Conservation (phyloP, 2,888 invertebrate genomes). For the Carcina quercana region DNA sequence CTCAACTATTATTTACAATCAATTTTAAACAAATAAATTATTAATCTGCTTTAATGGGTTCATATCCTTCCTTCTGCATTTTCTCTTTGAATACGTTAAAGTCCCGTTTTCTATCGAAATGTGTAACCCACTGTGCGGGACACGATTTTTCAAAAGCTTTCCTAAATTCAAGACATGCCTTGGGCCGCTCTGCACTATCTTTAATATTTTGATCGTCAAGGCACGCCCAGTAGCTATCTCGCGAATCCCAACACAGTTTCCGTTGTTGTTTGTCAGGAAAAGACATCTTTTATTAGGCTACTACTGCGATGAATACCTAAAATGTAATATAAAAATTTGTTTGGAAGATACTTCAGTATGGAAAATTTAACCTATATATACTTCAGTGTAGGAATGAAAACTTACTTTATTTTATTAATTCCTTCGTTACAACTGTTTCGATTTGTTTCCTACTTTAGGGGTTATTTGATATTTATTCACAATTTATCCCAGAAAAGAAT, state of each 20-base stretch:
- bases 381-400: too few species aligned
- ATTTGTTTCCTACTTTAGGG: too few species aligned
- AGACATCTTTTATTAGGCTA: slow-evolving; percentile 76
- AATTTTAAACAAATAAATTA: slow-evolving; percentile 22
- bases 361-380: too few species aligned
- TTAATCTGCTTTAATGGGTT: slow-evolving; percentile 77
- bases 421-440: too few species aligned
- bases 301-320: slow-evolving; percentile 41
- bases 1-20: slow-evolving; percentile 44
- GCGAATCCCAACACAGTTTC: slow-evolving; percentile 87
- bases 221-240: slow-evolving; percentile 94
- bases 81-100: slow-evolving; percentile 91
- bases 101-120: slow-evolving; percentile 93
- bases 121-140: slow-evolving; percentile 92
- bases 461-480: too few species aligned
- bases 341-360: too few species aligned
- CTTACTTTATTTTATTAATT: too few species aligned
- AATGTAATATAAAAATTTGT: slow-evolving; percentile 39
- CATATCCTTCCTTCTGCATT: slow-evolving; percentile 90
- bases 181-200: slow-evolving; percentile 68
- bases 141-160: slow-evolving; percentile 85
- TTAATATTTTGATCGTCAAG: slow-evolving; percentile 80
- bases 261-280: slow-evolving; percentile 87
- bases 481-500: too few species aligned
- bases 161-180: slow-evolving; percentile 80